Evolutionary conservation across 1,140 invertebrate species (phyloP).

Genomic region (Drosophila biarmipes): DNA sequence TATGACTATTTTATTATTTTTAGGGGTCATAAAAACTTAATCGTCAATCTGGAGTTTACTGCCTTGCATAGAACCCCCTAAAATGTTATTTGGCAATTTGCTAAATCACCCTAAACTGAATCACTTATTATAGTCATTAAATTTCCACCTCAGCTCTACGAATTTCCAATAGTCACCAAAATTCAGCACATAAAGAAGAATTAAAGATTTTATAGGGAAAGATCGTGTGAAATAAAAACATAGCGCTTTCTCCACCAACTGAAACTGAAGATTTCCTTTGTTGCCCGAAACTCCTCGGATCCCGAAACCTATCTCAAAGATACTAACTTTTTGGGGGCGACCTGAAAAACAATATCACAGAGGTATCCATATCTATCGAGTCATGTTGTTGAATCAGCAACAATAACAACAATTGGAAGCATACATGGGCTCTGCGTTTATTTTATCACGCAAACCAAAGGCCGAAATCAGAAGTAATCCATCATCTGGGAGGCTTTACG

Average conservation of each 20-base stretch:
- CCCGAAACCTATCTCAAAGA: constrained; percentile 34
- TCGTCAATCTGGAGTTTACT: constrained; percentile 23
- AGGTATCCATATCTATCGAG: constrained; percentile 60
- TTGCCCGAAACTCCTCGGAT: not conserved
- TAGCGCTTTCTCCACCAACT: not conserved
- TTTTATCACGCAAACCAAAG: constrained; percentile 72
- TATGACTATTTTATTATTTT: constrained; percentile 14
- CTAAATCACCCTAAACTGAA: constrained; percentile 27
- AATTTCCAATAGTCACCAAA: not conserved
- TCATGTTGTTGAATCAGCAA: constrained; percentile 38
- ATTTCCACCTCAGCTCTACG: not conserved
- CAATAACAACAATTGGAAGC: constrained; percentile 61
- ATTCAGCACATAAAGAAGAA: no score
- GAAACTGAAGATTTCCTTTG: constrained; percentile 22
- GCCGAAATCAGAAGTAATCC: constrained; percentile 81
- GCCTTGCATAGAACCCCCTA: not conserved
- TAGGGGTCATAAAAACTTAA: constrained; percentile 23
- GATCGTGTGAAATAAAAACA: constrained; percentile 31
- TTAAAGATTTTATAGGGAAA: not conserved
- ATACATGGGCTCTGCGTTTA: constrained; percentile 59
- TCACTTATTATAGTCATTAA: constrained; percentile 20
- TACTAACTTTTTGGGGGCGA: constrained; percentile 32
- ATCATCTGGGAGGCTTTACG: constrained; percentile 77
- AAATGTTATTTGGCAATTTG: constrained; percentile 1
- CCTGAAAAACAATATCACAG: constrained; percentile 60